Evolutionary conservation across 2,888 invertebrate species (phyloP).

Genomic region (Rhingia rostrata): DNA sequence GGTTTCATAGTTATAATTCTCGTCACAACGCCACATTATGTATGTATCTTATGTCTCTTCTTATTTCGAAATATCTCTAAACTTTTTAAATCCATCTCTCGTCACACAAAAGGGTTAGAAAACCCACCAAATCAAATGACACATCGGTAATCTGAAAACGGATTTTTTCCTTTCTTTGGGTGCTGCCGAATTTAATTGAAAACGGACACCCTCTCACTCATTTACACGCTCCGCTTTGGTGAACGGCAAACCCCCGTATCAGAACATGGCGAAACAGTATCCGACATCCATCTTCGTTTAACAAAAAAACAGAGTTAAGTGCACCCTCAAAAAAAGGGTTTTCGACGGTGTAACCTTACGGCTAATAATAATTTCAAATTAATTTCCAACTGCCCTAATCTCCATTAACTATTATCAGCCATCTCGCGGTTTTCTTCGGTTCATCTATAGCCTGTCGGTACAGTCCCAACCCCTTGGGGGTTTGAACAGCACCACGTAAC

Average conservation of each 20-base stretch:
- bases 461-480: not conserved
- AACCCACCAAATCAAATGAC: conserved; percentile 43
- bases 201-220: conserved; percentile 38
- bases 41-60: too few relatives aligned
- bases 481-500: not conserved
- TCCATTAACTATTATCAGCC: conserved; percentile 57
- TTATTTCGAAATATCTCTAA: too few relatives aligned
- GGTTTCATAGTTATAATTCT: too few relatives aligned
- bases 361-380: conserved; percentile 73
- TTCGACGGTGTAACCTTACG: conserved; percentile 48
- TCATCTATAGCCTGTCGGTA: conserved; percentile 35
- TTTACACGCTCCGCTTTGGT: conserved; percentile 52
- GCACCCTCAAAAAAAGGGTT: not conserved
- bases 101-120: too few relatives aligned
- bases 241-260: not conserved
- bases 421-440: conserved; percentile 53
- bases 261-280: conserved; percentile 25
- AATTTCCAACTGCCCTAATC: conserved; percentile 65
- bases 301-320: conserved; percentile 16
- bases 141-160: conserved; percentile 63
- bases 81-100: too few relatives aligned
- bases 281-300: conserved; percentile 49
- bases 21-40: too few relatives aligned
- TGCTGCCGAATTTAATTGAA: conserved; percentile 53
- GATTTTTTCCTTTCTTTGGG: not conserved